Base-by-base conservation (phyloP, 2,888 invertebrate genomes). In the Caenorhabditis sp. region DNA sequence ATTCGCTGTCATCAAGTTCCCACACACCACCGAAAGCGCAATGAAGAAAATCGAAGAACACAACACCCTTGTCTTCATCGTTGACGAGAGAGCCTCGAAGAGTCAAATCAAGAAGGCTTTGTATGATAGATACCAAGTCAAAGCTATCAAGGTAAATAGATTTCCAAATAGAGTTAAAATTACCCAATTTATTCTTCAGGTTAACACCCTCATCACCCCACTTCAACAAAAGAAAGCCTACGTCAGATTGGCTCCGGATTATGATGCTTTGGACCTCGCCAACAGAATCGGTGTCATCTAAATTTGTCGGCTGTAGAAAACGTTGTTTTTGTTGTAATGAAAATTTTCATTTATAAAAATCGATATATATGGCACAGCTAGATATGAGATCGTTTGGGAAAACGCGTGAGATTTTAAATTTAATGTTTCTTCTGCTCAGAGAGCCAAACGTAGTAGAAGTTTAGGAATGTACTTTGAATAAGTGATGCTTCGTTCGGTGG, bases 1-100 rank as follows among this genome's bases (percentile, higher is more conserved):
- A 62, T 97, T 93, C 90, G 94, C 95, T 88, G 95, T 97, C 89
- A 95, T 99, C 88, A 97, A 97, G 90, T 96, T 92, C 89, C 99
- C 99, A 27, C 90, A 99, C 90, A 99, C 99, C 63, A 99, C 97
- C 89, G 99, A 99, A 92, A 97, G 97, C 12, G 97, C 99, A 60
- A 99, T 99, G 99, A 99, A 99, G 90, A 99, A 99, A 89, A 99
- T 99, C 90, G 99, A 99, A 90, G 99, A 99, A 89, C 97, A 97
- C 90, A 99, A 99, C 91, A 99, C 99, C 17, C 91, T 99, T 88
- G 99, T 99, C 81, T 99, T 99, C 90, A 93, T 99, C 89, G 96
- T 97, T 49, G 95, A 99, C 90, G 92, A 94, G 69, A 92, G 92
- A 86, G 93, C 97, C 43, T 99, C 97, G 91, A 99, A 99, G 90